Base-by-base conservation (phyloP, 1,140 invertebrate species). In the Ectropis grisescens region DNA sequence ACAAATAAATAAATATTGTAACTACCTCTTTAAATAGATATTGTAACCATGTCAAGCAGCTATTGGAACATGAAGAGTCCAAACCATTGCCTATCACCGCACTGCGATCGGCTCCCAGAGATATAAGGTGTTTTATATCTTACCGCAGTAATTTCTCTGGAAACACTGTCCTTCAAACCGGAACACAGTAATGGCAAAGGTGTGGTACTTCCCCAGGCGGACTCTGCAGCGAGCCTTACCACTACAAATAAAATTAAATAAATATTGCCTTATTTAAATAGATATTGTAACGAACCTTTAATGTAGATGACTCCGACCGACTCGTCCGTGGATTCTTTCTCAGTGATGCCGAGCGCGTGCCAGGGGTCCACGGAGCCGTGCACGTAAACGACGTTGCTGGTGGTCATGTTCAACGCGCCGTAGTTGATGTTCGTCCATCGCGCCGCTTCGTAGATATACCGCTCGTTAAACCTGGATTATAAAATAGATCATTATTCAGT, bases 311-410 rank as follows among this genome's bases (percentile, higher is more conserved):
- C 90, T 2, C 86, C 79, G 29, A 78, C 45, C 23, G 84, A 61
- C 35, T 85, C 83, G 11, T 68, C 45, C 1, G 90, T 87, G 25
- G 85, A n/a, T n/a, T n/a, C n/a, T n/a, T n/a, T n/a, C n/a, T n/a
- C 64, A 1, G 80, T 88, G 11, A 92, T 85, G 22, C 92, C 91
- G 14, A 97, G 82, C 1, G 91, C 91, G 84, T 97, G 94, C 96
- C 96, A 97, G 3, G 95, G 96, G 83, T 98, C 96, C 29, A 96
- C 89, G 1, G 90, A 91, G 32, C 96, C 96, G 67, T 97, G 95
- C 16, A 95, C 90, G 66, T 91, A 96, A 1, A 96, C 88, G 11
- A 96, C 90, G 48, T 91, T 88, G 1, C 84, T 87, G 0, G 89
- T 88, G 22, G 88, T 72, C 11, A 96, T 84, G 33, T 89, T 82